Evolutionary conservation across 1,140 invertebrate species (phyloP).

Genomic region (Pollicipes pollicipes): DNA sequence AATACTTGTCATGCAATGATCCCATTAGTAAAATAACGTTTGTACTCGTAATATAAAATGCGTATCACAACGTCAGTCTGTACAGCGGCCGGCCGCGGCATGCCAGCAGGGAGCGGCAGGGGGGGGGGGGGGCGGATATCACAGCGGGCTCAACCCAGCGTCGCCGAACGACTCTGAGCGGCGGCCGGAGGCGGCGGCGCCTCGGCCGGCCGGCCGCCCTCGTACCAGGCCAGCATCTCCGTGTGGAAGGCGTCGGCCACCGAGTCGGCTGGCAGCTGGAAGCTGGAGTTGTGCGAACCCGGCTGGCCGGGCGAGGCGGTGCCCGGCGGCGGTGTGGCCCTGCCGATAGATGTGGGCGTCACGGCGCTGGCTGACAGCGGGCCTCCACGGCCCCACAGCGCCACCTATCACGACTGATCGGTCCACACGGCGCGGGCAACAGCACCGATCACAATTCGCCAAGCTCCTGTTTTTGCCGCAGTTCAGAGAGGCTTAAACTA

Average conservation of each 20-base stretch:
- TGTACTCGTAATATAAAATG: background rate
- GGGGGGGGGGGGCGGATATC: no score
- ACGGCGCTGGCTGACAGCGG: background rate
- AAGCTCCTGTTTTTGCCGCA: no score
- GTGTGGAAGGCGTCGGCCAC: slow-evolving; percentile 25
- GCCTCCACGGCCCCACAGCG: background rate
- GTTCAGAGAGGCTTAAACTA: no score
- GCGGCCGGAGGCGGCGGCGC: no score
- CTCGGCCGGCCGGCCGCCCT: slow-evolving; percentile 8
- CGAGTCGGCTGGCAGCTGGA: slow-evolving; percentile 13
- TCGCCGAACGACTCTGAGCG: no score
- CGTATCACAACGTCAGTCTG: background rate
- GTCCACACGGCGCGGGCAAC: background rate
- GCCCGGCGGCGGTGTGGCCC: background rate
- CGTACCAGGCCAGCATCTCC: slow-evolving; percentile 31
- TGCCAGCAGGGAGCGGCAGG: background rate
- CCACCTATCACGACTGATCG: background rate
- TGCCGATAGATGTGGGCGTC: background rate
- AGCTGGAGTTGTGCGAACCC: background rate
- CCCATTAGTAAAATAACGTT: slow-evolving; percentile 1
- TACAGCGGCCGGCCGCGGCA: background rate
- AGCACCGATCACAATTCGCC: no score
- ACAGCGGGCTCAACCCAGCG: background rate
- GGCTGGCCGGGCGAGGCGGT: background rate
- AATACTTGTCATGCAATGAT: background rate